These are phyloP conservation scores for Grammomys dolichurus DNA, from an alignment of 2,113 vertebrate species.

Conservation along the genomic window DNA sequence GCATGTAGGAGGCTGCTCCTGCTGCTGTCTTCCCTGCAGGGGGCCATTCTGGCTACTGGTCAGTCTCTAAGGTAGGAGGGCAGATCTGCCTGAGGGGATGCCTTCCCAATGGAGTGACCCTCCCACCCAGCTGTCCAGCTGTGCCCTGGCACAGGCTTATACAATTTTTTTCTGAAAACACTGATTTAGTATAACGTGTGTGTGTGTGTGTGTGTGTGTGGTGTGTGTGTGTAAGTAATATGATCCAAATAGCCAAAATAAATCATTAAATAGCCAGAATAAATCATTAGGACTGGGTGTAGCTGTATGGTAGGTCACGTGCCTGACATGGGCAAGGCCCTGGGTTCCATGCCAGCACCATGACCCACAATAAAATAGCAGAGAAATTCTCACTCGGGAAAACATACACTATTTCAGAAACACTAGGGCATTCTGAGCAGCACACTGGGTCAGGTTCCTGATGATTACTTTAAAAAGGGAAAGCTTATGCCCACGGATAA, in stretches of 20 bases:
- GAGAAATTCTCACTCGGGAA: background rate
- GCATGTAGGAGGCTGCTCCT: too few species aligned
- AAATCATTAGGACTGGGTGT: background rate
- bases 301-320: background rate
- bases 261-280: background rate
- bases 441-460: background rate
- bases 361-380: background rate
- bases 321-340: background rate
- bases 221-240: background rate
- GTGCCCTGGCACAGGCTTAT: too few species aligned
- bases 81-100: background rate
- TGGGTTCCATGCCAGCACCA: background rate
- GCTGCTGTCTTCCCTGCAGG: background rate
- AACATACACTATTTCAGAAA: background rate
- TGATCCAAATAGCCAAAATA: background rate
- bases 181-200: background rate
- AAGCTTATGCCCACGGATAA: background rate
- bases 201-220: background rate
- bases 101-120: background rate
- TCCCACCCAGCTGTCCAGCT: background rate
- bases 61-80: background rate
- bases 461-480: background rate
- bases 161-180: background rate
- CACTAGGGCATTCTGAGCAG: background rate
- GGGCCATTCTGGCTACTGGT: fast-evolving